Evolutionary conservation across 2,113 vertebrate species (phyloP).

Genomic region (Egretta garzetta): DNA sequence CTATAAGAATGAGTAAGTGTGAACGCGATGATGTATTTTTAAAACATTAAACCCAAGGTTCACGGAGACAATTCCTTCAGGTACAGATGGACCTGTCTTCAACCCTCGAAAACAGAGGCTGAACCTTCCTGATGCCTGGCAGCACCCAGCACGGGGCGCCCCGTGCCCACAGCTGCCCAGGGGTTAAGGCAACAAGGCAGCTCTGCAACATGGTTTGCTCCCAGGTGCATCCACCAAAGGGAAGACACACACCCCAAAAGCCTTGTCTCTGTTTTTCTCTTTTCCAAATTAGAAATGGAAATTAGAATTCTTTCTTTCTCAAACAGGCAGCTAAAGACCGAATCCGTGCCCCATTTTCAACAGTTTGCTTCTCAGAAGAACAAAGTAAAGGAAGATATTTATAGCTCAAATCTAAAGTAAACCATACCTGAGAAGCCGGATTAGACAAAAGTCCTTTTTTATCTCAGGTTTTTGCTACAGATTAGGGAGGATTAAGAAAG

Average conservation of each 20-base stretch:
- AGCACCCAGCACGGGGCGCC: background rate
- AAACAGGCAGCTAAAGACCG: background rate
- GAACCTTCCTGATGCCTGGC: background rate
- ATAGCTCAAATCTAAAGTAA: slow-evolving; percentile 65
- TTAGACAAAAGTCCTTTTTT: slow-evolving; percentile 67
- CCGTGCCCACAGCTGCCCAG: accelerated
- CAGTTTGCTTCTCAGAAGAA: slow-evolving; percentile 42
- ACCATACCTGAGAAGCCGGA: slow-evolving; percentile 59
- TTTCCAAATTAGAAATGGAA: background rate
- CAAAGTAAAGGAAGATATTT: slow-evolving; percentile 48
- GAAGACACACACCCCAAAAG: background rate
- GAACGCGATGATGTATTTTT: background rate
- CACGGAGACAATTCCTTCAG: background rate
- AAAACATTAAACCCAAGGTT: background rate
- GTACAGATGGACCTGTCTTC: background rate
- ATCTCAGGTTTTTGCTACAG: slow-evolving; percentile 68
- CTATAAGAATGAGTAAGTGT: background rate
- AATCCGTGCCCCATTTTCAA: background rate
- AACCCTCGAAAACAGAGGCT: background rate
- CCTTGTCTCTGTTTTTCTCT: background rate
- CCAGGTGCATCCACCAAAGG: background rate
- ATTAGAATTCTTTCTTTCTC: background rate
- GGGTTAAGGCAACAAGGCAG: background rate
- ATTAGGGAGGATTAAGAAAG: slow-evolving; percentile 71
- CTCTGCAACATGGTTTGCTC: background rate